Evolutionary conservation across 2,888 invertebrate genomes (phyloP), one percentile per base, ranked within the genome.

Genomic region (Drepanosiphum platanoidis): DNA sequence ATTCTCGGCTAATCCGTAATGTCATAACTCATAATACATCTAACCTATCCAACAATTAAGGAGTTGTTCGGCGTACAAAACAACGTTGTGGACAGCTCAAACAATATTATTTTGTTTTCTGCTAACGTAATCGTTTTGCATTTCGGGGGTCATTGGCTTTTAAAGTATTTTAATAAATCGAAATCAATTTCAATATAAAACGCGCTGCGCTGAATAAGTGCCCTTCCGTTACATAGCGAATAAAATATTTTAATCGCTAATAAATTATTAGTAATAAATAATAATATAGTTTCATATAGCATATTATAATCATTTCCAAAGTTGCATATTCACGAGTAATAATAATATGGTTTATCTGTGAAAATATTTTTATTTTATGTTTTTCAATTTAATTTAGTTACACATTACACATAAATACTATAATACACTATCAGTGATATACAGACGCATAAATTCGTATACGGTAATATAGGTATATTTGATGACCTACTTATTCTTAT

Each of bases 401-500:
- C 22, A 11, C 27, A n/a, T n/a, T 61, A 2, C n/a, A 46, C 13
- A 46, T 3, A 18, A 3, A 52, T 5, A 52, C 52, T 52, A 18
- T n/a, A n/a, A n/a, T 52, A 52, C 18, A 18, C 46, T 9, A 18
- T 11, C 61, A 61, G 5, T 11, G 7, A 30, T 30, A 30, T 18
- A 18, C 15, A 52, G 15, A 18, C 52, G 22, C 22, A 52, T 7
- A 42, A 1, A 42, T 18, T 4, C 22, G 22, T 18, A 22, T 3
- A 52, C 52, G 22, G 1, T 5, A n/a, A 39, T 52, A 2, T 18
- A n/a, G n/a, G 8, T 46, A 34, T 52, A n/a, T 39, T 58, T 75
- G 32, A 46, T 61, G 77, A 77, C 77, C 77, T 77, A 77, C 36
- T 61, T 77, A 34, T 77, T 27, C n/a, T 36, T 77, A 36, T 61